These are phyloP conservation scores for Barypeithes pellucidus DNA, from an alignment of 2,888 invertebrate species.

Conservation along the genomic window DNA sequence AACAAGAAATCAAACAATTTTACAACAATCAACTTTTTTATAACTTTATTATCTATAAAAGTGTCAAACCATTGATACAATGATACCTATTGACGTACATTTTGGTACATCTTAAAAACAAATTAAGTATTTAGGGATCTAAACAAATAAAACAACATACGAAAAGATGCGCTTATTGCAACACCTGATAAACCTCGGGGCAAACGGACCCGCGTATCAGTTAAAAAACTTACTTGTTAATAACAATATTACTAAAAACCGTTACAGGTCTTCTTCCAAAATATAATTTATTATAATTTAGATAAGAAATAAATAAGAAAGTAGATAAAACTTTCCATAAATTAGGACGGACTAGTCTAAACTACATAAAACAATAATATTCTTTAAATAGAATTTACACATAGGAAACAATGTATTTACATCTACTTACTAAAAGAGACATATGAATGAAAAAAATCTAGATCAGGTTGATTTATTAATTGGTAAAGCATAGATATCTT, in stretches of 20 bases:
- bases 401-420: not conserved
- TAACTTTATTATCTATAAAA: conserved; percentile 35
- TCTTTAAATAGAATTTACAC: not conserved
- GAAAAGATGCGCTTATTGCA: conserved; percentile 15
- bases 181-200: conserved; percentile 24
- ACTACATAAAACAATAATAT: not conserved
- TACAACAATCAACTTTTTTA: conserved; percentile 20
- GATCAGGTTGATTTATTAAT: no score
- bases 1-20: conserved; percentile 21
- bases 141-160: conserved; percentile 24
- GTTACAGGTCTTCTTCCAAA: conserved; percentile 21
- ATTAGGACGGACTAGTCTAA: conserved; percentile 39
- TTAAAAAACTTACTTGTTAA: conserved; percentile 28
- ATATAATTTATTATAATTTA: conserved; percentile 21
- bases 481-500: no score
- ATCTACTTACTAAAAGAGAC: no score
- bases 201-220: conserved; percentile 33
- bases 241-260: conserved; percentile 27
- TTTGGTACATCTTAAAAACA: conserved; percentile 35
- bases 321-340: conserved; percentile 24
- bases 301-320: conserved; percentile 35
- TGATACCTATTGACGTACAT: conserved; percentile 49
- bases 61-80: conserved; percentile 51
- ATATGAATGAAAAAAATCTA: no score
- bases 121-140: conserved; percentile 14